Evolutionary conservation across 1,140 invertebrate species (phyloP).

Genomic region (Plectus sambesii): DNA sequence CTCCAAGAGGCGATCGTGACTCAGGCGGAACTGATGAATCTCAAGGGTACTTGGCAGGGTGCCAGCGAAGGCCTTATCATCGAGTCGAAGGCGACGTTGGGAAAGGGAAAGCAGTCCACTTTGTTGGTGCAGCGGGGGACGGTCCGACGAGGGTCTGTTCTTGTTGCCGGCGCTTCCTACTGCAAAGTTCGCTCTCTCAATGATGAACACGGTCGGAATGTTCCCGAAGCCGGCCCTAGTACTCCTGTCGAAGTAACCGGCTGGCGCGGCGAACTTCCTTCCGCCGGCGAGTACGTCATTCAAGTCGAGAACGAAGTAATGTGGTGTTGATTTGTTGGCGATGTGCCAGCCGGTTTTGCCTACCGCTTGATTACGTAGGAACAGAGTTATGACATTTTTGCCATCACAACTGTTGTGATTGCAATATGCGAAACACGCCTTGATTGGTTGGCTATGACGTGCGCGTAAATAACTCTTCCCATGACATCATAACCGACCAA

Average conservation of each 20-base stretch:
- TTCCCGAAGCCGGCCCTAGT: conserved; percentile 62
- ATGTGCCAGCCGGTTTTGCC: too few species aligned
- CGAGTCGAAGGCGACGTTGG: conserved; percentile 57
- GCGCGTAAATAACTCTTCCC: too few species aligned
- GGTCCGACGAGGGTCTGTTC: conserved; percentile 62
- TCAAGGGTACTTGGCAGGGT: conserved; percentile 61
- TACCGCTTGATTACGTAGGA: conserved; percentile 1
- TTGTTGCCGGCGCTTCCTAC: conserved; percentile 64
- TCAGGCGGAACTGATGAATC: conserved; percentile 73
- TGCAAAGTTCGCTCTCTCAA: conserved; percentile 62
- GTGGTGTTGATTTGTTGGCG: conserved; percentile 4
- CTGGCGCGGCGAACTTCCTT: conserved; percentile 67
- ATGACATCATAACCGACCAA: too few species aligned
- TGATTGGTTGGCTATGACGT: too few species aligned
- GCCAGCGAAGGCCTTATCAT: conserved; percentile 76
- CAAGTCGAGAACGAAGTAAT: conserved; percentile 64
- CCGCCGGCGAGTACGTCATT: conserved; percentile 70
- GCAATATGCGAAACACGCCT: not conserved
- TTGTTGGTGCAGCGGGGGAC: conserved; percentile 78
- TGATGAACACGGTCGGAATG: conserved; percentile 60
- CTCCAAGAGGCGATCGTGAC: conserved; percentile 65
- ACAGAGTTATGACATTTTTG: not conserved
- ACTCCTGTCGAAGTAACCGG: conserved; percentile 73
- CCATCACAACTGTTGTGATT: not conserved
- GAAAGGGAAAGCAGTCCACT: conserved; percentile 67